A percentile compares a stretch with the other conserved stretches of the same genome.
Conservation (phyloP, 2,888 invertebrate species). For the Dioctria linearis region DNA sequence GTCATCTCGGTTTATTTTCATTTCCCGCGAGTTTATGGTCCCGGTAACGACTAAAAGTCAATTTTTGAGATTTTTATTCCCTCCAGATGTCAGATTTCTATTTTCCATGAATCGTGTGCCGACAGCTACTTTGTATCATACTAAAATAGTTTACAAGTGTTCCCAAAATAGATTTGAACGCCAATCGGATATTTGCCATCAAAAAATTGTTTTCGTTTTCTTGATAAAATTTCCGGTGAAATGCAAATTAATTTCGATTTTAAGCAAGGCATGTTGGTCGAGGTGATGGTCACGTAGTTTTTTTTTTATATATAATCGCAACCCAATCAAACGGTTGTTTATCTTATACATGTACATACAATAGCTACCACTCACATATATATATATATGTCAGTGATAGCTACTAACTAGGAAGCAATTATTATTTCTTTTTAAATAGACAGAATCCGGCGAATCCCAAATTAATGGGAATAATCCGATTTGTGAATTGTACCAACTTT, state of each 20-base stretch:
- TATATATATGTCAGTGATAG: no score
- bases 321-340: background rate
- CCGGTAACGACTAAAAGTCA: slow-evolving; percentile 12
- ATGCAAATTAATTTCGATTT: slow-evolving; percentile 14
- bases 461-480: no score
- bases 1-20: slow-evolving; percentile 12
- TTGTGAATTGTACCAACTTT: no score
- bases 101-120: slow-evolving; percentile 21
- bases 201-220: slow-evolving; percentile 21
- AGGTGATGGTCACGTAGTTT: background rate
- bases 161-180: slow-evolving; percentile 23
- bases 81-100: slow-evolving; percentile 36
- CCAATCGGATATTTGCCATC: slow-evolving; percentile 11
- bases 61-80: slow-evolving; percentile 26
- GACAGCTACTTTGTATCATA: slow-evolving; percentile 10
- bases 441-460: no score
- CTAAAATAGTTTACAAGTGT: slow-evolving; percentile 27
- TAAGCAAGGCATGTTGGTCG: slow-evolving; percentile 3
- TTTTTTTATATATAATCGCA: background rate
- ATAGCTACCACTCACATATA: no score
- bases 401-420: no score
- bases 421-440: no score
- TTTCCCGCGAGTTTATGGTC: slow-evolving; percentile 33
- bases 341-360: no score
- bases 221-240: background rate